Evolutionary conservation across 2,888 invertebrate genomes (phyloP).

Genomic region (Hyles lineata): DNA sequence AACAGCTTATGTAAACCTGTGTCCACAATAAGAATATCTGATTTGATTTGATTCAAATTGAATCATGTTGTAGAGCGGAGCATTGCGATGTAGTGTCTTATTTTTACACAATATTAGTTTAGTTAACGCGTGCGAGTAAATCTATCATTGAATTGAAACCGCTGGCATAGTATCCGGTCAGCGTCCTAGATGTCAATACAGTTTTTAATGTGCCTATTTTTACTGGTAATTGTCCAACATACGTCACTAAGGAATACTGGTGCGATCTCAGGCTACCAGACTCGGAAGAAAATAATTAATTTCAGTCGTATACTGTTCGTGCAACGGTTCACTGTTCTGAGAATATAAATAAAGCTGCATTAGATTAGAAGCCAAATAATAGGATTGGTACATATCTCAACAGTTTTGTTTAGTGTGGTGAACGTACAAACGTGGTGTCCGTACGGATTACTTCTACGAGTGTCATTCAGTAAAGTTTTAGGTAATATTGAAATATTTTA

Average conservation of each 20-base stretch:
- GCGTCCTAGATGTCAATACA: slow-evolving; percentile 78
- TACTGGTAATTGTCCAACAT: slow-evolving; percentile 81
- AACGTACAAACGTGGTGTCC: slow-evolving; percentile 41
- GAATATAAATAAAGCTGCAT: slow-evolving; percentile 69
- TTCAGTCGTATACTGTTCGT: slow-evolving; percentile 71
- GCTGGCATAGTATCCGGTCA: slow-evolving; percentile 78
- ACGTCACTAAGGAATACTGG: slow-evolving; percentile 65
- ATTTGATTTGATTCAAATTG: too few species aligned
- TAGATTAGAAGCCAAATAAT: slow-evolving; percentile 61
- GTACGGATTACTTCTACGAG: background rate
- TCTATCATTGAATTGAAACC: slow-evolving; percentile 50
- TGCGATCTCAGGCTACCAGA: slow-evolving; percentile 57
- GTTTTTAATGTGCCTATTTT: slow-evolving; percentile 75
- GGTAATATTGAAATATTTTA: background rate
- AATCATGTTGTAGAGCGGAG: too few species aligned
- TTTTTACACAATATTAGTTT: background rate
- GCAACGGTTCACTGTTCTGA: slow-evolving; percentile 66
- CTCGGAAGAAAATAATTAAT: slow-evolving; percentile 74
- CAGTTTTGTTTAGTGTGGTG: slow-evolving; percentile 54
- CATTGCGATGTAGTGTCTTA: too few species aligned
- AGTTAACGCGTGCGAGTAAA: slow-evolving; percentile 28
- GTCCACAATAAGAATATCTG: too few species aligned
- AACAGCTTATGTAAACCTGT: too few species aligned
- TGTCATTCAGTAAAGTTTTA: slow-evolving; percentile 10
- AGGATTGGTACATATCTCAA: slow-evolving; percentile 50